Evolutionary conservation across 2,888 invertebrate species (phyloP), one percentile per base, ranked within the genome.

Genomic region (Gari tellinella): DNA sequence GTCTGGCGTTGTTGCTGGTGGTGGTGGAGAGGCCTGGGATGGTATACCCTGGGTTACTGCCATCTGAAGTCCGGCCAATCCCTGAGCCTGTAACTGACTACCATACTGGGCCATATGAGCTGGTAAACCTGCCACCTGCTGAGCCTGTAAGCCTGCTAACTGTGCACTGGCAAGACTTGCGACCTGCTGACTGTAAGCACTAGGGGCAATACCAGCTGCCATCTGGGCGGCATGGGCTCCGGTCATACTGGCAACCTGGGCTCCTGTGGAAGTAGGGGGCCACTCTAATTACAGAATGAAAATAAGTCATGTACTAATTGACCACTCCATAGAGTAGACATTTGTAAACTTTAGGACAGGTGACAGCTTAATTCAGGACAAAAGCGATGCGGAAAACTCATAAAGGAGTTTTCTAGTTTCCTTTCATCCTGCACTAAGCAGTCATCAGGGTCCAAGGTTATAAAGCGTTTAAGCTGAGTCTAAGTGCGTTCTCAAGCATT

Each of bases 21-120:
- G 77, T 14, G 77, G 72, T 23, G 81, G 77, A 40, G 79, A 69
- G n/a, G 19, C 69, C 23, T 81, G 72, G n/a, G 73, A 37, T 45
- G 62, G 60, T 19, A 64, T 55, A 17, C 57, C 55, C 8, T 60
- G 55, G 1, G 70, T 72, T n/a, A 73, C 40, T 10, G 81, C 78
- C 66, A 74, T 58, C 68, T 74, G 74, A n/a, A 74, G 41, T 21
- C 73, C 64, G 21, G 64, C 64, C n/a, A 64, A 37, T 1, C 64
- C 64, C 1, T 37, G 48, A 14, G 73, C 74, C 23, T 75, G 75
- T 14, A 75, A 49, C 37, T 75, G 75, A 41, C 66, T 66, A 8
- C 69, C 65, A 49, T 75, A 75, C 66, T 75, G 75, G n/a, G 70
- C 64, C 55, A 76, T 60, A 48, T 72, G 68, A 0, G 67, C 51